phyloP scores from a whole-genome alignment of 64 coral and sea anemone species.

The Montipora capricornis region DNA sequence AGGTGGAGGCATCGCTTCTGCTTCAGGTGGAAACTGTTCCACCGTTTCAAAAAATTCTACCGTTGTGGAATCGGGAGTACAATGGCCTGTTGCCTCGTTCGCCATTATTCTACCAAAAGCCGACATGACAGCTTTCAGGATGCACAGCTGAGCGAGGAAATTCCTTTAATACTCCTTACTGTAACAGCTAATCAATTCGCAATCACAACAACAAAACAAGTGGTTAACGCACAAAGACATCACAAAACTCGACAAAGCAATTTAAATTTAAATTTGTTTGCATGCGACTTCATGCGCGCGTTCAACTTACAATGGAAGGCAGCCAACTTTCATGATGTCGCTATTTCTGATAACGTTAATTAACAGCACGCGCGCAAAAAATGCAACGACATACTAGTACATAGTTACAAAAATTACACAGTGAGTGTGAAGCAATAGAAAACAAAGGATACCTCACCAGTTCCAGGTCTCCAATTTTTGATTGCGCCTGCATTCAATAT shows the following conservation, averaged over 20 bases:
- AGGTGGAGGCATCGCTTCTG: background rate
- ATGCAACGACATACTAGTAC: no score
- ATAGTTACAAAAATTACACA: no score
- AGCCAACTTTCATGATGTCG: background rate
- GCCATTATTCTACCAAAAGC: background rate
- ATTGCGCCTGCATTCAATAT: no score
- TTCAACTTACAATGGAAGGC: background rate
- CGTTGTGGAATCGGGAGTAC: background rate
- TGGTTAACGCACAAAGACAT: background rate
- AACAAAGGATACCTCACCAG: no score
- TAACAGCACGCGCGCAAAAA: background rate
- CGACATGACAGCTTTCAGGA: background rate
- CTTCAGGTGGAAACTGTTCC: background rate
- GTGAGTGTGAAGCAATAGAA: background rate
- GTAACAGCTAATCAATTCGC: background rate
- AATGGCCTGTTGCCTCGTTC: background rate
- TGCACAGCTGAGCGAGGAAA: background rate
- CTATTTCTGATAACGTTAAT: background rate
- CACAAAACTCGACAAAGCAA: background rate
- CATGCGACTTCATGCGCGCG: background rate
- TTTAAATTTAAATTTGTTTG: conserved; percentile 21
- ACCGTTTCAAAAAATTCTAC: background rate
- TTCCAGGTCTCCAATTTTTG: no score
- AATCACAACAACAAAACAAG: background rate
- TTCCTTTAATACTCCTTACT: background rate